phyloP scores from a whole-genome alignment of 1,140 invertebrate species.

The Tetramorium alpestre region DNA sequence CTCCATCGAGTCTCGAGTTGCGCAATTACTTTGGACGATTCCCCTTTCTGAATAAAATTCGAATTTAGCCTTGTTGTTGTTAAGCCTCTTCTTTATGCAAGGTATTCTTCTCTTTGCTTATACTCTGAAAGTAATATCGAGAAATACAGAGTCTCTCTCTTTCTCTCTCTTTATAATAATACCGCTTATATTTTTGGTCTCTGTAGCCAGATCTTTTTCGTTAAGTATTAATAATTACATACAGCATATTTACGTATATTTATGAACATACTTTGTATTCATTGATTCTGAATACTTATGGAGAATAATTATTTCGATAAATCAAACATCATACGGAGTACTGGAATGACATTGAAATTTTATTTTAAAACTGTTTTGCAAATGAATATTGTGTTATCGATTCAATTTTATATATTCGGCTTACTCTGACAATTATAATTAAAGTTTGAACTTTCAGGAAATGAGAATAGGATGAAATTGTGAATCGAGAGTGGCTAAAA shows the following conservation, averaged over 20 bases:
- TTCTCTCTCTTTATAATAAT: background rate
- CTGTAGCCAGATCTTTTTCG: background rate
- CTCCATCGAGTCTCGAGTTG: background rate
- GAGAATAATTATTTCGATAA: background rate
- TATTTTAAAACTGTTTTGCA: background rate
- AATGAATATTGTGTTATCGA: background rate
- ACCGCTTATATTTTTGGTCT: background rate
- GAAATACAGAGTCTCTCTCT: background rate
- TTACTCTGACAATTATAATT: conserved; percentile 21
- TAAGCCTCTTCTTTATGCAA: conserved; percentile 15
- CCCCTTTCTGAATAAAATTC: conserved; percentile 25
- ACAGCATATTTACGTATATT: background rate
- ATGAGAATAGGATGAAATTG: conserved; percentile 25
- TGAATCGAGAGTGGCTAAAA: conserved; percentile 28
- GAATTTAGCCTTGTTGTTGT: background rate
- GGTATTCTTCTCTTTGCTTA: background rate
- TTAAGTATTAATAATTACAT: background rate
- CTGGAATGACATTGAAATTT: background rate
- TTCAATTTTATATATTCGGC: background rate
- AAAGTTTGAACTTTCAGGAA: conserved; percentile 1
- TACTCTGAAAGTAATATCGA: background rate
- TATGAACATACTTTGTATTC: background rate
- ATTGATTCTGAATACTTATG: background rate
- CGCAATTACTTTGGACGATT: background rate
- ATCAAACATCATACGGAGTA: background rate